A percentile compares a stretch with the other conserved stretches of the same genome.
Evolutionary conservation across 1,140 invertebrate species (phyloP).

Genomic region (Dendroctonus ponderosae): DNA sequence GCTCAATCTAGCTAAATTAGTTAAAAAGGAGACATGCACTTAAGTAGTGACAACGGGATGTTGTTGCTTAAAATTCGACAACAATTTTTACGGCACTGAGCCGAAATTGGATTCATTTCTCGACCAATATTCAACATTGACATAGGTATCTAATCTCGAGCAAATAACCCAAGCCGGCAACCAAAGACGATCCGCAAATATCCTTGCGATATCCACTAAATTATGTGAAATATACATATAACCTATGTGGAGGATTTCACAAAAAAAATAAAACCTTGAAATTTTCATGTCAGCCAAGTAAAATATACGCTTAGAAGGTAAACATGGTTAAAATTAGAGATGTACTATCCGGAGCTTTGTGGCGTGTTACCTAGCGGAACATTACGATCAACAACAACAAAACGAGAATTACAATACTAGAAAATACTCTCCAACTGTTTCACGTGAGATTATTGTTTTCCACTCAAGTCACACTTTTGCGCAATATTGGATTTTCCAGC

Average conservation of each 20-base stretch:
- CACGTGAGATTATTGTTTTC: too few species aligned
- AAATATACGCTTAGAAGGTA: slow-evolving; percentile 21
- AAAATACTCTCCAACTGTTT: too few species aligned
- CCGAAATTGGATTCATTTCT: too few species aligned
- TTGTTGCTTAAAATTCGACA: neutral
- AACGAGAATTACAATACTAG: too few species aligned
- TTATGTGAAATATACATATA: slow-evolving; percentile 10
- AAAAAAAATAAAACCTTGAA: slow-evolving; percentile 27
- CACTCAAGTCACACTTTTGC: too few species aligned
- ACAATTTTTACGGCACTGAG: neutral
- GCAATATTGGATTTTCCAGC: too few species aligned
- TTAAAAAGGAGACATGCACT: slow-evolving; percentile 30
- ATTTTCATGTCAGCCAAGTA: slow-evolving; percentile 21
- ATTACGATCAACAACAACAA: too few species aligned
- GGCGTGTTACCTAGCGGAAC: too few species aligned
- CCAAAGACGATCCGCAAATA: neutral
- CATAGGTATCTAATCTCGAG: neutral
- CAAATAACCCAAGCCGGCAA: neutral
- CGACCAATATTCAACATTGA: too few species aligned
- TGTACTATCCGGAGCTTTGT: neutral
- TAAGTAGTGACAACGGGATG: slow-evolving; percentile 20
- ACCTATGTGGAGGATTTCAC: slow-evolving; percentile 27
- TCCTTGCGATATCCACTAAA: slow-evolving; percentile 5
- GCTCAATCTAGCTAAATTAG: slow-evolving; percentile 30
- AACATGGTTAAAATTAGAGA: slow-evolving; percentile 15